Evolutionary conservation across 1,140 invertebrate genomes (phyloP), one percentile per base, ranked within the genome.

Genomic region (Mycetomoellerius zeteki): DNA sequence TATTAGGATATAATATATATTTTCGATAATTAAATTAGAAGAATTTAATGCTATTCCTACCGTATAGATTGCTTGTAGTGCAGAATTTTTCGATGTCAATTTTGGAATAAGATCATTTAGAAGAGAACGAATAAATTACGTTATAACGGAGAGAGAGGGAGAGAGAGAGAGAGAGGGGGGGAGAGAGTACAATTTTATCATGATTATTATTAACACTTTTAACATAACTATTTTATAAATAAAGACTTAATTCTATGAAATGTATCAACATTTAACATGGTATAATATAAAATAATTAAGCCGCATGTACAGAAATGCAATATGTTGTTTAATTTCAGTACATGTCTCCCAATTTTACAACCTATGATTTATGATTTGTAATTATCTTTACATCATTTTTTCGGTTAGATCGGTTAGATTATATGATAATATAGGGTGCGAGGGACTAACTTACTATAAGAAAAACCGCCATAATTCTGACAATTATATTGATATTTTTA

Each of bases 161-260:
- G 50, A 43, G 3, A 84, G 37, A n/a, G n/a, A n/a, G n/a, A n/a
- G 10, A 43, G 37, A 43, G 33, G 7, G 56, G 47, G 58, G 43
- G 54, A 27, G 50, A 43, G 3, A 84, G 37, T 84, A 72, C 54
- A 84, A 73, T 73, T 84, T 73, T 60, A n/a, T 58, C 33, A 37
- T 60, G 73, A 75, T 7, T 8, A 37, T 37, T 37, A 37, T 37
- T 37, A 37, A 37, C 33, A 37, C 54, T 58, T 78, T 78, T 81
- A n/a, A 81, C 78, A 84, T 33, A 27, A 84, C 80, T 84, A 73
- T 73, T 73, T 72, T 82, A 82, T 8, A 21, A 73, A 58, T 33
- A 58, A 52, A 82, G 37, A 84, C 24, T 82, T 62, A 24, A 73
- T 60, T 60, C 24, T 58, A 58, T 56, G 16, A 30, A 82, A 60